These are phyloP conservation scores for Leptinotarsa juncta DNA, from an alignment of 2,888 invertebrate species.

Conservation along the genomic window DNA sequence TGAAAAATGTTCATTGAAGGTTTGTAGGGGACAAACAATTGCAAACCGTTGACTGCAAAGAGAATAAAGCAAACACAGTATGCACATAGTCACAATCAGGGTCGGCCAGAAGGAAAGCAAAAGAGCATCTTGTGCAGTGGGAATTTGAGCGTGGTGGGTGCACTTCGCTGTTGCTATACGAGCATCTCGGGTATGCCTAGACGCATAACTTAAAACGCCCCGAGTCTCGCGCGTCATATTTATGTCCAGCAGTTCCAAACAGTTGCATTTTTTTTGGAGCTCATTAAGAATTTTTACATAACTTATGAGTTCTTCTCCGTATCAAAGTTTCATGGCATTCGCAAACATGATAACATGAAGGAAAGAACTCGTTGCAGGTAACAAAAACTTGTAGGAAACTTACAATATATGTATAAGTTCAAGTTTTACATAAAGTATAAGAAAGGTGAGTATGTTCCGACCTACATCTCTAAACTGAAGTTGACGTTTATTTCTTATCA, in stretches of 20 bases:
- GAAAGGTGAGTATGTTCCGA: too few species aligned
- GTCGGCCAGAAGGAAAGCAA: slow-evolving; percentile 7
- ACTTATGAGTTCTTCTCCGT: slow-evolving; percentile 22
- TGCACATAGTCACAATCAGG: background rate
- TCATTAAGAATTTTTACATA: slow-evolving; percentile 56
- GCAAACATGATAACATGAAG: background rate
- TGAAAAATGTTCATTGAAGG: background rate
- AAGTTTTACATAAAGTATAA: too few species aligned
- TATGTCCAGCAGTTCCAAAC: slow-evolving; percentile 58
- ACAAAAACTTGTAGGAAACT: background rate
- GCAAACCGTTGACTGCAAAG: background rate
- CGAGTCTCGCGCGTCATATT: slow-evolving; percentile 58
- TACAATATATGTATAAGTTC: too few species aligned
- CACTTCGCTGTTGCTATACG: slow-evolving; percentile 53
- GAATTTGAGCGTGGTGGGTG: slow-evolving; percentile 38
- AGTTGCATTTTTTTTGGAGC: slow-evolving; percentile 56
- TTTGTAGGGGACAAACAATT: background rate
- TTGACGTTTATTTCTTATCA: too few species aligned
- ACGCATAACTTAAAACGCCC: slow-evolving; percentile 58
- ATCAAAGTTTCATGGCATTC: slow-evolving; percentile 30
- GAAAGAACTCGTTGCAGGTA: background rate
- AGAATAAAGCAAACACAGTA: background rate
- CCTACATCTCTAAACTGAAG: too few species aligned
- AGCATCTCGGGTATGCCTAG: slow-evolving; percentile 57
- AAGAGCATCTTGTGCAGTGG: slow-evolving; percentile 18